A percentile compares a stretch with the other conserved stretches of the same genome.
These are phyloP conservation scores for Microplitis demolitor DNA, from an alignment of 1,140 invertebrate genomes.

Conservation along the genomic window DNA sequence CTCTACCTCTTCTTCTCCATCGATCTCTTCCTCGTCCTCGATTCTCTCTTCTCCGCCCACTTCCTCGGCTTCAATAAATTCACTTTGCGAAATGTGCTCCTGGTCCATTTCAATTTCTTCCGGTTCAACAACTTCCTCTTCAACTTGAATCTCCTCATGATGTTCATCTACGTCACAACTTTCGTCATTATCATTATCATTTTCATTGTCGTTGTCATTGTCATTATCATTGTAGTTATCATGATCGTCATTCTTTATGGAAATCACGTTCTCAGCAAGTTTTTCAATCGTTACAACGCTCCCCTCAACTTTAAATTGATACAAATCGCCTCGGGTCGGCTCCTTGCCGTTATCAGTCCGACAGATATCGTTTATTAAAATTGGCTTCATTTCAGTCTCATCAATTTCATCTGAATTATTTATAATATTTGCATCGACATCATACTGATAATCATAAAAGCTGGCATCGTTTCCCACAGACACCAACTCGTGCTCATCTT, in stretches of 20 bases:
- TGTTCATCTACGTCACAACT: too few relatives aligned
- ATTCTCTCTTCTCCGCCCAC: constrained; percentile 14
- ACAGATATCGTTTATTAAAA: constrained; percentile 33
- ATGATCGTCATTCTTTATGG: background rate
- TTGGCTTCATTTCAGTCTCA: constrained; percentile 31
- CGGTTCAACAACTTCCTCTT: background rate
- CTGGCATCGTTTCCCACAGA: constrained; percentile 20
- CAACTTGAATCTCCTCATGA: too few relatives aligned
- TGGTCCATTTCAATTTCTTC: background rate
- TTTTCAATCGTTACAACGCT: constrained; percentile 44
- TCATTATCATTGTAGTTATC: background rate
- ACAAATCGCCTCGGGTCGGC: constrained; percentile 34
- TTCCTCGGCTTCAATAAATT: background rate
- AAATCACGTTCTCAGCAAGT: constrained; percentile 26
- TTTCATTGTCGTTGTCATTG: background rate
- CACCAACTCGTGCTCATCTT: constrained; percentile 19
- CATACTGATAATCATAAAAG: constrained; percentile 25
- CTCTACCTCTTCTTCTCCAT: background rate
- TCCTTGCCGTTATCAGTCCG: background rate
- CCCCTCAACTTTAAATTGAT: constrained; percentile 47
- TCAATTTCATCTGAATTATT: constrained; percentile 3
- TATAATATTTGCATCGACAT: constrained; percentile 4
- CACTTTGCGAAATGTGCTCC: background rate
- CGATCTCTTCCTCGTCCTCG: background rate
- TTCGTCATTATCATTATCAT: too few relatives aligned